phyloP scores from a whole-genome alignment of 2,113 vertebrate genomes.

The Hemiprocne comata region DNA sequence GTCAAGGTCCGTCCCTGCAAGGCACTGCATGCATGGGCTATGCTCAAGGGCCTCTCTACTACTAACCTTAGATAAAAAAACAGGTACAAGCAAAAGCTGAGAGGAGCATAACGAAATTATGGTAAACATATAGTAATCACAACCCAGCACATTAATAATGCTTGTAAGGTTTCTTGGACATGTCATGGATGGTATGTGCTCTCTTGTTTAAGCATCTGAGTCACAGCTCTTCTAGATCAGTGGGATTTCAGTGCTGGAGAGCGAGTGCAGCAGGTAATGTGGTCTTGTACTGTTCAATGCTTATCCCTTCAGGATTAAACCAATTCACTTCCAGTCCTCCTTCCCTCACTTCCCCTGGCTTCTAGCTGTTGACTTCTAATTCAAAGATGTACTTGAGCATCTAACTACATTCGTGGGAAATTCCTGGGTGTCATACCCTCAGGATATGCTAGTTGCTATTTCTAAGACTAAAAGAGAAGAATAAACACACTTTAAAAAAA shows the following conservation, averaged over 20 bases:
- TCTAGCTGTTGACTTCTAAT: background rate
- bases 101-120: background rate
- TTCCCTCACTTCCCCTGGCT: background rate
- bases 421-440: background rate
- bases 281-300: fast-evolving
- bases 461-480: background rate
- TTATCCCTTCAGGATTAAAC: background rate
- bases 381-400: background rate
- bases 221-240: background rate
- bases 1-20: background rate
- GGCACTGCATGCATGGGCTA: background rate
- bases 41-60: background rate
- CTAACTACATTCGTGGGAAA: background rate
- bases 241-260: background rate
- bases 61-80: background rate
- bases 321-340: background rate
- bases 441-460: background rate
- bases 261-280: background rate
- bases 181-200: fast-evolving
- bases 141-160: background rate
- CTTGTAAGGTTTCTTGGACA: background rate
- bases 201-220: background rate
- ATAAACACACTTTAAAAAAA: background rate
- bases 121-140: background rate
- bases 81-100: background rate